These are phyloP conservation scores for Bombus huntii DNA, from an alignment of 1,140 invertebrate genomes.

Conservation along the genomic window DNA sequence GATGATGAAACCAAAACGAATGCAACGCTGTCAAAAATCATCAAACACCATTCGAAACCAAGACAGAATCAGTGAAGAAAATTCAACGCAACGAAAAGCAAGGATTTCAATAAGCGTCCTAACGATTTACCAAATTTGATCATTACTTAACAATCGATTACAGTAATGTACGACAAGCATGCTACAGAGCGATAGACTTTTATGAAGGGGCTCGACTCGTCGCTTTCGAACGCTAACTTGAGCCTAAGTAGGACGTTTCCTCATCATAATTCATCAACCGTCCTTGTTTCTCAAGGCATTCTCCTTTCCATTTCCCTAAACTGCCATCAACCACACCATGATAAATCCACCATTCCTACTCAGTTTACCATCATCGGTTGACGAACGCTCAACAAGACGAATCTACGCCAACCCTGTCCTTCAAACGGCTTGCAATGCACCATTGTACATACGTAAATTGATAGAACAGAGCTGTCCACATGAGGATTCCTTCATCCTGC, in stretches of 20 bases:
- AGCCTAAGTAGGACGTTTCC: neutral
- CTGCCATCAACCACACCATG: neutral
- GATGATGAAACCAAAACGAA: conserved; percentile 20
- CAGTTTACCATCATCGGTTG: neutral
- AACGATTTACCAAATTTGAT: conserved; percentile 17
- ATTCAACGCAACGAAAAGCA: conserved; percentile 21
- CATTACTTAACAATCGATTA: neutral
- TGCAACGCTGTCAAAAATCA: neutral
- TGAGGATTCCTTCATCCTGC: neutral
- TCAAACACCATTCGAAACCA: conserved; percentile 11
- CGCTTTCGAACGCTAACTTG: conserved; percentile 27
- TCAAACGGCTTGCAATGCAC: neutral
- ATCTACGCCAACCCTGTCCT: conserved; percentile 5
- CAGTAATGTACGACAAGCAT: conserved; percentile 55
- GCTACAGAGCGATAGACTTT: conserved; percentile 58
- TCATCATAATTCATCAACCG: neutral
- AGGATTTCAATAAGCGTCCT: conserved; percentile 39
- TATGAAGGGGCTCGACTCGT: conserved; percentile 63
- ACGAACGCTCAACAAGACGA: neutral
- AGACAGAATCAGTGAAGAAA: conserved; percentile 14
- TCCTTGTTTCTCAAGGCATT: neutral
- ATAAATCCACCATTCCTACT: neutral
- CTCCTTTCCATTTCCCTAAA: neutral
- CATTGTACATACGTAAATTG: neutral
- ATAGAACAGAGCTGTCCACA: neutral